Base-by-base conservation (phyloP, 2,888 invertebrate genomes). In the Pristionchus japonicus region DNA sequence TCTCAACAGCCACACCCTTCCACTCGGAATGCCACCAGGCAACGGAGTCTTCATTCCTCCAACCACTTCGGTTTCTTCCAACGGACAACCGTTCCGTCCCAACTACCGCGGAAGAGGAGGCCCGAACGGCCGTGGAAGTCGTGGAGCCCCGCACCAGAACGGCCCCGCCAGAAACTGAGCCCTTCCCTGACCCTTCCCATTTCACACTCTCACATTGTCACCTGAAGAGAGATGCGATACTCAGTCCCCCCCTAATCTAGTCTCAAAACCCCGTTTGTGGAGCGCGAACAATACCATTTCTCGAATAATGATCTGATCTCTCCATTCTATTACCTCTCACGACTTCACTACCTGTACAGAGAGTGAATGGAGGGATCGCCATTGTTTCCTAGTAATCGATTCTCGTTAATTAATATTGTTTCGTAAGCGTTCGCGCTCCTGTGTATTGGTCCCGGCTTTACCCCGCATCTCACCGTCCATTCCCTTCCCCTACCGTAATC, bases 401-500 rank as follows among this genome's bases (percentile, higher is more conserved):
- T 67, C 3, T 17, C 37, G 70, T 70, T 70, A 37, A 9, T 20
- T 70, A 34, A 27, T 13, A 9, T 34, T 67, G 31, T 34, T 34
- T n/a, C 4, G 57, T 57, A 57, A 57, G 3, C 23, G 37, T 37
- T 70, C 37, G 70, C 70, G 34, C 70, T 37, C 37, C 37, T 3
- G 6, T n/a, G n/a, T 11, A 11, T 34, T 3, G 11, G 20, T 43
- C 74, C 74, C 74, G 43, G 77, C 77, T 77, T 77, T 77, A 74
- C 70, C 70, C 70, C 70, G 74, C 23, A 77, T 77, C 77, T 77
- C 77, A 77, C 13, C 7, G 77, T 77, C 77, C 77, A 77, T 77
- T 77, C 77, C 77, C 23, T 23, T 9, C 27, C 40, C 27, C 13
- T 34, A 27, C 77, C n/a, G n/a, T n/a, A n/a, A n/a, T n/a, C n/a